Conservation (phyloP, 2,797 vertebrate species). For the Smutsia temminckii region DNA sequence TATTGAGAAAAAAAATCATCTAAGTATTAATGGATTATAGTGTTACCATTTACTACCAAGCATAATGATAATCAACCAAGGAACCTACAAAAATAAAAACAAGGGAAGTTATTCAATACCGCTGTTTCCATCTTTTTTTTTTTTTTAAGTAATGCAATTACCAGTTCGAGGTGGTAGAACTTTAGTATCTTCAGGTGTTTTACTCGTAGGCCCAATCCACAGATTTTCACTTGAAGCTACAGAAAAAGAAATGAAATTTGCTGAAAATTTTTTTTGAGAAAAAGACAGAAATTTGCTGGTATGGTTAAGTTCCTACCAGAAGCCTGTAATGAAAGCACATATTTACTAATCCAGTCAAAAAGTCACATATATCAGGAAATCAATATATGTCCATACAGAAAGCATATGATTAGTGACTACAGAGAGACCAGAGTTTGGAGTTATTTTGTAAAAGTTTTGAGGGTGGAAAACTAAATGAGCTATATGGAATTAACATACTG, state of each 20-base stretch:
- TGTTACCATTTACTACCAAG: background rate
- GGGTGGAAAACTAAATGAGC: background rate
- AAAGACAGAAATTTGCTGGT: conserved; percentile 4
- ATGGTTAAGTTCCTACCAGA: conserved; percentile 18
- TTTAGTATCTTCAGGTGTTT: conserved; percentile 80
- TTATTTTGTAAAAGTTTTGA: background rate
- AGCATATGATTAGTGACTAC: background rate
- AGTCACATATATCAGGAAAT: background rate
- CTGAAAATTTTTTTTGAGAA: background rate
- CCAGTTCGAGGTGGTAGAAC: conserved; percentile 80
- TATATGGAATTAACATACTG: background rate
- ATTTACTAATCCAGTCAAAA: background rate
- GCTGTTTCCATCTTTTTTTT: background rate
- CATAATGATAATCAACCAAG: background rate
- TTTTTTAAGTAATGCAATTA: conserved; percentile 79
- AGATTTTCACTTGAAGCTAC: conserved; percentile 83
- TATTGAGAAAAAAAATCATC: background rate
- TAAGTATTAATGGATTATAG: background rate
- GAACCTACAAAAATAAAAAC: conserved; percentile 27
- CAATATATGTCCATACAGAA: background rate
- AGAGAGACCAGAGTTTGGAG: background rate
- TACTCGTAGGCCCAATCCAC: conserved; percentile 72
- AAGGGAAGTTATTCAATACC: background rate
- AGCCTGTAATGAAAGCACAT: conserved; percentile 18
- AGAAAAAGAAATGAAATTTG: conserved; percentile 80